These are phyloP conservation scores for Caprella mutica DNA, from an alignment of 2,888 invertebrate genomes.

Conservation along the genomic window DNA sequence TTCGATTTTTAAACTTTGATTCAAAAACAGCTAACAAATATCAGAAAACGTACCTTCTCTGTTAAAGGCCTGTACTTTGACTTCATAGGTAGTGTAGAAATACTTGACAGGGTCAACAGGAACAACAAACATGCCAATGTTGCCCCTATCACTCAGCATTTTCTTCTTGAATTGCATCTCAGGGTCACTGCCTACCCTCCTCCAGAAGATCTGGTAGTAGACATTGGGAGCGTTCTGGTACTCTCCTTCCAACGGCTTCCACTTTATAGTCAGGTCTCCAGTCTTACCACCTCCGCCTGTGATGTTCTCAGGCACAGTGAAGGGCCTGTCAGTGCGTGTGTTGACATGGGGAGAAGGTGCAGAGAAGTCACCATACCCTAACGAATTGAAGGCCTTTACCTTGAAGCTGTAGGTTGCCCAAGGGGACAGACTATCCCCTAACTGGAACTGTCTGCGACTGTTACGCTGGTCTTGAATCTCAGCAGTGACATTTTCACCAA, in stretches of 20 bases:
- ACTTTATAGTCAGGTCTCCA: slow-evolving; percentile 81
- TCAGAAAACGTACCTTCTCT: too few relatives aligned
- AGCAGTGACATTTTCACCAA: slow-evolving; percentile 48
- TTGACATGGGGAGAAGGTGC: slow-evolving; percentile 42
- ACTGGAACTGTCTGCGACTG: slow-evolving; percentile 37
- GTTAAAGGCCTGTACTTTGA: slow-evolving; percentile 52
- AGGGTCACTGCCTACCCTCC: slow-evolving; percentile 50
- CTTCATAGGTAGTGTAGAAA: slow-evolving; percentile 72
- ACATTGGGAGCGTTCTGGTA: slow-evolving; percentile 82
- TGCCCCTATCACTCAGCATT: slow-evolving; percentile 58
- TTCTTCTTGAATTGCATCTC: slow-evolving; percentile 65
- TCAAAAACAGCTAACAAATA: too few relatives aligned
- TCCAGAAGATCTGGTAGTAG: slow-evolving; percentile 82
- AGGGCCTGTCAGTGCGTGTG: slow-evolving; percentile 67
- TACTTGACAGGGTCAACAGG: slow-evolving; percentile 41
- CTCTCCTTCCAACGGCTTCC: slow-evolving; percentile 62
- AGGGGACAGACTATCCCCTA: slow-evolving; percentile 63
- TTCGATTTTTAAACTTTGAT: too few relatives aligned
- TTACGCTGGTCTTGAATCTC: slow-evolving; percentile 19
- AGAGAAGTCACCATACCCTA: slow-evolving; percentile 36
- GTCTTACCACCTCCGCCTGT: slow-evolving; percentile 86
- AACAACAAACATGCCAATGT: slow-evolving; percentile 66
- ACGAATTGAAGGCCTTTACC: slow-evolving; percentile 70
- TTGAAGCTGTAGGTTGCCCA: slow-evolving; percentile 84
- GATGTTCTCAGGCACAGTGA: slow-evolving; percentile 62